Conservation (phyloP, 2,797 vertebrate genomes). For the Phrynocephalus guinanensis region DNA sequence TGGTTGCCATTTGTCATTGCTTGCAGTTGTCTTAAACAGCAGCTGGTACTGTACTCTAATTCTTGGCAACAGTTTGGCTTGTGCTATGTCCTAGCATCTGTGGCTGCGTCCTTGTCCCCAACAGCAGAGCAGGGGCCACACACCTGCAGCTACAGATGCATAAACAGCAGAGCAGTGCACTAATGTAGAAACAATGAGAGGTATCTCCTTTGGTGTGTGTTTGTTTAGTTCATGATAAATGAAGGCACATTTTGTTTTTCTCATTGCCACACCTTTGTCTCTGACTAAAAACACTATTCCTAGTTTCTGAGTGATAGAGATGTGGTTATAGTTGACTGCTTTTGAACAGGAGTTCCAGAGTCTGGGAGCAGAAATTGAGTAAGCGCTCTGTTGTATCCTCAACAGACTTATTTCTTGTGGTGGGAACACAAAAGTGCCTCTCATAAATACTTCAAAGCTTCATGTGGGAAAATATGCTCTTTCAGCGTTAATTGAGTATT, state of each 20-base stretch:
- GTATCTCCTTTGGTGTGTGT: background rate
- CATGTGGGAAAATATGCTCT: background rate
- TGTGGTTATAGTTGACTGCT: background rate
- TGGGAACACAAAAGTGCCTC: background rate
- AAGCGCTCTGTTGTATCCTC: background rate
- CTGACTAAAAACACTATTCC: background rate
- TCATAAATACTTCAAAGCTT: too few relatives aligned
- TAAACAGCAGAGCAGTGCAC: background rate
- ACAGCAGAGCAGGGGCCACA: too few relatives aligned
- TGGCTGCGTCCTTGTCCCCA: too few relatives aligned
- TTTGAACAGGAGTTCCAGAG: background rate
- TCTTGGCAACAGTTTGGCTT: too few relatives aligned
- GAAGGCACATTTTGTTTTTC: background rate
- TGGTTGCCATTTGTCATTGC: too few relatives aligned
- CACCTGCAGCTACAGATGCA: background rate
- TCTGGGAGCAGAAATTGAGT: background rate
- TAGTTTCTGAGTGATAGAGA: background rate
- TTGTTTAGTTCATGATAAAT: background rate
- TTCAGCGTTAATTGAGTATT: background rate
- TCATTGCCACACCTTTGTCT: background rate
- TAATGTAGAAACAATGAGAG: background rate
- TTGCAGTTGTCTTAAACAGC: too few relatives aligned
- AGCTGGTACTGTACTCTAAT: too few relatives aligned
- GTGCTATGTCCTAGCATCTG: too few relatives aligned
- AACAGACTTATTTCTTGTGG: too few relatives aligned